Evolutionary conservation across 2,797 vertebrate species (phyloP).

Genomic region (Channa striata): DNA sequence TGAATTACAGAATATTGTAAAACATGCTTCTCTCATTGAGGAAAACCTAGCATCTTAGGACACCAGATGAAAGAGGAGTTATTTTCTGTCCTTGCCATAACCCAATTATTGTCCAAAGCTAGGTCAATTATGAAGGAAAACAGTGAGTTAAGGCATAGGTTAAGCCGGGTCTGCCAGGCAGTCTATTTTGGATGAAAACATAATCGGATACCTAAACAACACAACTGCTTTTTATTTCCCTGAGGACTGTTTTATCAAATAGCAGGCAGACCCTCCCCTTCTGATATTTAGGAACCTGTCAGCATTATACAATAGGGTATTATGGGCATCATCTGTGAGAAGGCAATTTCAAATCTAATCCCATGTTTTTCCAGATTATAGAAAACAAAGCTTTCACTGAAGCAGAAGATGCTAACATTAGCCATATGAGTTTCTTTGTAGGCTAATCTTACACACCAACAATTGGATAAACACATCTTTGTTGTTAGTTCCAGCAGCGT

Average conservation of each 20-base stretch:
- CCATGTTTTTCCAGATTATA: slow-evolving; percentile 75
- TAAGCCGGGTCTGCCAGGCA: slow-evolving; percentile 38
- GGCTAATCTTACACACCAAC: slow-evolving; percentile 79
- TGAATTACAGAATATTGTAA: slow-evolving; percentile 46
- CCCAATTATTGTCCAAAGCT: slow-evolving; percentile 56
- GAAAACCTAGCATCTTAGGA: slow-evolving; percentile 65
- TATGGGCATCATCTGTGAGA: slow-evolving; percentile 71
- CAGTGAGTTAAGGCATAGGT: slow-evolving; percentile 43
- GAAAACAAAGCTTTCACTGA: slow-evolving; percentile 73
- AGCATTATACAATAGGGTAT: slow-evolving; percentile 69
- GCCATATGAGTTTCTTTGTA: slow-evolving; percentile 79
- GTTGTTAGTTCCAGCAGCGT: slow-evolving; percentile 89
- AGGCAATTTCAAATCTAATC: slow-evolving; percentile 73
- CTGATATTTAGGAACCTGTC: slow-evolving; percentile 74
- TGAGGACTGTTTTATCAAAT: slow-evolving; percentile 64
- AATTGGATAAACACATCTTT: slow-evolving; percentile 89
- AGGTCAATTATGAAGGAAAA: slow-evolving; percentile 64
- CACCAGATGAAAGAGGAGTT: slow-evolving; percentile 49
- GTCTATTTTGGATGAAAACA: slow-evolving; percentile 52
- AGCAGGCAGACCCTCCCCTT: slow-evolving; percentile 38
- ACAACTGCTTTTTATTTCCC: slow-evolving; percentile 67
- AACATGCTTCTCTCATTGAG: slow-evolving; percentile 42
- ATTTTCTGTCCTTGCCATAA: slow-evolving; percentile 53
- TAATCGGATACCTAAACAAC: slow-evolving; percentile 59
- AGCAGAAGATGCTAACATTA: slow-evolving; percentile 81